phyloP scores from a whole-genome alignment of 2,888 invertebrate genomes.

The Cryptophagus acutangulus region DNA sequence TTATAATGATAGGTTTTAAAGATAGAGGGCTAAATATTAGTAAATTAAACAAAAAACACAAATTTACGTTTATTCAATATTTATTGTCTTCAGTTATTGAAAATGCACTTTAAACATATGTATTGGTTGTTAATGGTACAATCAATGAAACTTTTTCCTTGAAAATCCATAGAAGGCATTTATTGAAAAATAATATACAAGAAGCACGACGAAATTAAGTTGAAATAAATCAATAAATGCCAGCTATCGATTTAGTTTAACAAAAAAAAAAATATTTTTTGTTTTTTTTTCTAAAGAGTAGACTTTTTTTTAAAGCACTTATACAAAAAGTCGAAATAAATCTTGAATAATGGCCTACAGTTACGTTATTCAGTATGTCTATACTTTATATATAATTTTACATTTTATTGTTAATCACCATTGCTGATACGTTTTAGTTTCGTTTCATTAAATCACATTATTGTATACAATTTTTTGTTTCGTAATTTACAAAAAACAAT shows the following conservation, averaged over 20 bases:
- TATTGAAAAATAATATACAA: conserved; percentile 22
- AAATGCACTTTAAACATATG: conserved; percentile 49
- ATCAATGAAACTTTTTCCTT: conserved; percentile 29
- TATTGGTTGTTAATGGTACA: conserved; percentile 41
- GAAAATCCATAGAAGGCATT: conserved; percentile 37
- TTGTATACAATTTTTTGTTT: conserved; percentile 24
- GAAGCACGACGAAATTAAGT: conserved; percentile 5
- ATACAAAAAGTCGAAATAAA: conserved; percentile 31
- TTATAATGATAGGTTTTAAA: too few species aligned
- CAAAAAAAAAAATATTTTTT: conserved; percentile 3
- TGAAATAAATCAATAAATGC: conserved; percentile 22
- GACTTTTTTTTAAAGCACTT: conserved; percentile 28
- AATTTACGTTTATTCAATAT: conserved; percentile 40
- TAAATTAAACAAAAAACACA: conserved; percentile 11
- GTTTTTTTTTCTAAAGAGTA: not conserved
- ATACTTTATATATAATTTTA: conserved; percentile 28
- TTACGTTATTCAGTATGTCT: conserved; percentile 20
- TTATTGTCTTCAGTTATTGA: conserved; percentile 51
- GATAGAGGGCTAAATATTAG: too few species aligned
- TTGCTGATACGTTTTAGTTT: conserved; percentile 50
- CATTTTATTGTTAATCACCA: conserved; percentile 46
- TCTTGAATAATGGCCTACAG: not conserved
- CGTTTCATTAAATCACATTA: conserved; percentile 46
- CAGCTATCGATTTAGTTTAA: conserved; percentile 7
- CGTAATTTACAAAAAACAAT: conserved; percentile 13